Evolutionary conservation across 92 coral and sea anemone genomes (phyloP).

Genomic region (Parazoanthus atlanticus): DNA sequence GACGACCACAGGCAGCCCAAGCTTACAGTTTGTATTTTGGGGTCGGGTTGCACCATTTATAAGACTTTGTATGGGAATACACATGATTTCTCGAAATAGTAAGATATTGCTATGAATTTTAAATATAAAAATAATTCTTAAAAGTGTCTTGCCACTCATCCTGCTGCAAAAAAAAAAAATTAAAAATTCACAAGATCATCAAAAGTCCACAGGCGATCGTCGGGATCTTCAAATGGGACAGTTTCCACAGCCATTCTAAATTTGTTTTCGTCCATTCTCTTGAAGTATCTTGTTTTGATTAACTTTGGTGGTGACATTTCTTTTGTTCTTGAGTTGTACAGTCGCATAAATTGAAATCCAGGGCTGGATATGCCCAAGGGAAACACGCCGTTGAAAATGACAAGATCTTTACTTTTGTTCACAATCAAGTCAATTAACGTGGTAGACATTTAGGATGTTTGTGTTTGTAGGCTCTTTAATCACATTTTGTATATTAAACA

Average conservation of each 20-base stretch:
- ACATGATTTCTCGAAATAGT: too few species aligned
- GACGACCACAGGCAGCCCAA: too few species aligned
- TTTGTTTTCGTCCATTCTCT: background rate
- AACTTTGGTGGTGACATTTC: slow-evolving; percentile 55
- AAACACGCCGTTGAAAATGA: slow-evolving; percentile 2
- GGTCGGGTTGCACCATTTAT: too few species aligned
- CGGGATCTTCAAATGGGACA: slow-evolving; percentile 53
- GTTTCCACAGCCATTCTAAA: slow-evolving; percentile 35
- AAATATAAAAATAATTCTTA: too few species aligned
- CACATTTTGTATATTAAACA: slow-evolving; percentile 48
- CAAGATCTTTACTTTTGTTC: slow-evolving; percentile 41
- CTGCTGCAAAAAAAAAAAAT: too few species aligned
- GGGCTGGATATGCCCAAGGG: slow-evolving; percentile 47
- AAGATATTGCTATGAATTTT: too few species aligned
- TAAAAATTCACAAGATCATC: too few species aligned
- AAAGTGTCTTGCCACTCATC: too few species aligned
- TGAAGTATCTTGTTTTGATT: slow-evolving; percentile 44
- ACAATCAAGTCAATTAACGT: slow-evolving; percentile 45
- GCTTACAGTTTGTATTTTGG: too few species aligned
- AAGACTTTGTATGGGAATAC: too few species aligned
- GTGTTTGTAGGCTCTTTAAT: slow-evolving; percentile 49
- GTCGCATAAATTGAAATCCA: slow-evolving; percentile 30
- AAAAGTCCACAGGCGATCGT: slow-evolving; percentile 57
- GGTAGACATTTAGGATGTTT: slow-evolving; percentile 18
- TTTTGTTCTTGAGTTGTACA: slow-evolving; percentile 25